Percentiles rank a stretch among this genome's conserved stretches.
Conservation (phyloP, 2,797 vertebrate species). For the Manis javanica region DNA sequence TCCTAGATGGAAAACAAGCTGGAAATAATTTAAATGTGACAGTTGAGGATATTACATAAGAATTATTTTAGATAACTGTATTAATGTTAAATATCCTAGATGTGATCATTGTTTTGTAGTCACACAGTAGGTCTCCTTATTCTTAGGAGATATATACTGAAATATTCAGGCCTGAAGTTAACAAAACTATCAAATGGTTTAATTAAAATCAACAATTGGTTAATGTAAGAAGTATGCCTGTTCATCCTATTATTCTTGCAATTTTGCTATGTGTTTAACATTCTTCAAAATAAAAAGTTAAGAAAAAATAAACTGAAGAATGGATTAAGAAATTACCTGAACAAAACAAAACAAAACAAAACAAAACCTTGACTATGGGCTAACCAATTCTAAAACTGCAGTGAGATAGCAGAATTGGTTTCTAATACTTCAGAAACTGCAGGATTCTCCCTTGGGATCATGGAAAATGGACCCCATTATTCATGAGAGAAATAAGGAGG, state of each 20-base stretch:
- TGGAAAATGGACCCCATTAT: rapidly evolving
- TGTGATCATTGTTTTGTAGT: background rate
- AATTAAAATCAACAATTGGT: background rate
- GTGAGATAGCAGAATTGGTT: background rate
- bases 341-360: background rate
- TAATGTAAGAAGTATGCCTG: background rate
- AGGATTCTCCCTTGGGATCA: background rate
- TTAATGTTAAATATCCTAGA: background rate
- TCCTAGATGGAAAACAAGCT: background rate
- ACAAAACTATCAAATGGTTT: background rate
- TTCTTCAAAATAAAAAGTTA: background rate
- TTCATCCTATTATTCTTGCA: background rate
- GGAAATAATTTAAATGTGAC: background rate
- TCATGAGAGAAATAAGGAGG: background rate
- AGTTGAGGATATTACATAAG: background rate
- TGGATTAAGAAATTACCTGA: background rate
- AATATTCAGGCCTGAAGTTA: slow-evolving; percentile 3
- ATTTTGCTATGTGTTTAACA: background rate
- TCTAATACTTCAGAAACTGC: background rate
- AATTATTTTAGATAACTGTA: background rate
- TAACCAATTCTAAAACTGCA: background rate
- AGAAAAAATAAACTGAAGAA: background rate
- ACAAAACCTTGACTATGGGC: background rate
- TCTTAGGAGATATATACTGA: background rate
- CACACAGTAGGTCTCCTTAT: background rate